phyloP scores from a whole-genome alignment of 2,113 vertebrate genomes.

The Thinocorus orbignyianus region DNA sequence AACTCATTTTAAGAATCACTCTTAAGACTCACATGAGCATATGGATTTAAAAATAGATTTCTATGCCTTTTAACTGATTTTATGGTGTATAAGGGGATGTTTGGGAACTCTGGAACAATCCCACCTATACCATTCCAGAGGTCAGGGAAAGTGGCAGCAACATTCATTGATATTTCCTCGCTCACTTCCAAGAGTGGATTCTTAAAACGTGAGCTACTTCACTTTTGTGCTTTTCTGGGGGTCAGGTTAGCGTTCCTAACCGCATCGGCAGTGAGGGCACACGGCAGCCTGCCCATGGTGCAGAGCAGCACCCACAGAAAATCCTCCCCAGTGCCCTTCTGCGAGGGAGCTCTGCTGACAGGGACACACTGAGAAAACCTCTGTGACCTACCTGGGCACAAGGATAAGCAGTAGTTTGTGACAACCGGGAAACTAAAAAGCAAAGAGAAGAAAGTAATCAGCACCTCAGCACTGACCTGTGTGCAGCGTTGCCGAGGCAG shows the following conservation, averaged over 20 bases:
- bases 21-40: background rate
- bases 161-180: background rate
- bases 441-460: background rate
- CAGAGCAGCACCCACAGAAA: background rate
- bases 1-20: background rate
- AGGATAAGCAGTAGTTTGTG: background rate
- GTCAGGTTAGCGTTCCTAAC: background rate
- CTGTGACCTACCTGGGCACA: fast-evolving
- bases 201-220: background rate
- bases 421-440: background rate
- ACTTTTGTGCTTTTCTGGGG: background rate
- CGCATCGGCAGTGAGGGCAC: fast-evolving
- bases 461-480: fast-evolving
- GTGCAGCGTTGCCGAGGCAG: fast-evolving
- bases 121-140: background rate
- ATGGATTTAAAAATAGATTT: background rate
- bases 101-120: background rate
- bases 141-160: background rate
- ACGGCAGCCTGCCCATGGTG: fast-evolving
- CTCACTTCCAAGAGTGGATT: background rate
- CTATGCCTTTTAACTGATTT: background rate
- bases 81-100: background rate
- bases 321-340: fast-evolving
- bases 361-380: fast-evolving
- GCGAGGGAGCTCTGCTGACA: background rate